Percentiles rank a stretch among this genome's conserved stretches.
Conservation (phyloP, 2,113 vertebrate genomes). For the Scomber scombrus region DNA sequence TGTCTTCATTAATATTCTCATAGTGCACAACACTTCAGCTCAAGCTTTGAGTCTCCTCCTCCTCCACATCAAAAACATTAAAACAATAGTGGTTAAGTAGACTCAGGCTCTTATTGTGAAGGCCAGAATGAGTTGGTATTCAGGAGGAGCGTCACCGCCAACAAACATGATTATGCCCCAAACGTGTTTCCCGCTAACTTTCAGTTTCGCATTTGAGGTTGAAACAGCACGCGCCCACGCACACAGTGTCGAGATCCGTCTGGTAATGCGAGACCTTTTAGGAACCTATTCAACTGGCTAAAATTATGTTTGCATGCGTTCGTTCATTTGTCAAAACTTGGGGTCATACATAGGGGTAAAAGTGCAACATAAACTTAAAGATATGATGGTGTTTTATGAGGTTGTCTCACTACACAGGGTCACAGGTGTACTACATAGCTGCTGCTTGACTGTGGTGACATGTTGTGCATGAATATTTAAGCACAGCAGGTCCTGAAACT, state of each 20-base stretch:
- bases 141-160: background rate
- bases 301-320: background rate
- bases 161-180: background rate
- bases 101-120: background rate
- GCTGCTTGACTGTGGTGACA: background rate
- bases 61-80: background rate
- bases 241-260: background rate
- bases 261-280: background rate
- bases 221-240: background rate
- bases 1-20: conserved; percentile 20
- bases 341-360: too few species aligned
- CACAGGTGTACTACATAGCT: background rate
- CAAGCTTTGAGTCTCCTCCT: background rate
- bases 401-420: too few species aligned
- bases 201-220: conserved; percentile 16
- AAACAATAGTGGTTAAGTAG: background rate
- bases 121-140: background rate
- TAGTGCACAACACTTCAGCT: background rate
- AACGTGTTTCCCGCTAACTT: conserved; percentile 1
- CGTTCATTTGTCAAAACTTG: background rate
- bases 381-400: background rate
- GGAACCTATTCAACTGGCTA: background rate
- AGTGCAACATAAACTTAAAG: too few species aligned
- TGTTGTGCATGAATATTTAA: background rate
- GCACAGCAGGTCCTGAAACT: background rate